Evolutionary conservation across 2,888 invertebrate genomes (phyloP).

Genomic region (Archips xylosteana): DNA sequence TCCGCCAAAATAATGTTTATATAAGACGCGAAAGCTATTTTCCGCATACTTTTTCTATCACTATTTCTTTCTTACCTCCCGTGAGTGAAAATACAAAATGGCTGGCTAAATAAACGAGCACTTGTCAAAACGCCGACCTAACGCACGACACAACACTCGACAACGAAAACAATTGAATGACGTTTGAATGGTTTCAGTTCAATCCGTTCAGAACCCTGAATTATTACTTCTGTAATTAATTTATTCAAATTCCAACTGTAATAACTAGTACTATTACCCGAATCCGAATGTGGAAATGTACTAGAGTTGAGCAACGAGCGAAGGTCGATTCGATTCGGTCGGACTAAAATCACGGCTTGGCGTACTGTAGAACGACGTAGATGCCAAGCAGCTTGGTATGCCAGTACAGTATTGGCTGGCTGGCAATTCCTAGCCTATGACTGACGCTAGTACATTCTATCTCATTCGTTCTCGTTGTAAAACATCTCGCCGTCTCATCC

Average conservation of each 20-base stretch:
- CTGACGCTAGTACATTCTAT: slow-evolving; percentile 52
- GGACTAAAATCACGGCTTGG: slow-evolving; percentile 46
- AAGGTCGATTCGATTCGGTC: slow-evolving; percentile 48
- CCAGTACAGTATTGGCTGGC: slow-evolving; percentile 52
- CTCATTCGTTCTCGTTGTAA: slow-evolving; percentile 56
- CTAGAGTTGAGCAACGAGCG: slow-evolving; percentile 16
- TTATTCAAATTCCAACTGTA: slow-evolving; percentile 60
- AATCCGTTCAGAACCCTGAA: slow-evolving; percentile 35
- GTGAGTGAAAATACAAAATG: slow-evolving; percentile 78
- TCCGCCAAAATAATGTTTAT: slow-evolving; percentile 25
- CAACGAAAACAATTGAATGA: slow-evolving; percentile 13
- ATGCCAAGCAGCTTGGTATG: slow-evolving; percentile 39
- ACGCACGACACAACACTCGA: slow-evolving; percentile 20
- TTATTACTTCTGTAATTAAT: slow-evolving; percentile 56
- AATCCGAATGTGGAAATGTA: slow-evolving; percentile 16
- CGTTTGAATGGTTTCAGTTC: slow-evolving; percentile 11
- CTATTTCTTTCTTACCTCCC: slow-evolving; percentile 49
- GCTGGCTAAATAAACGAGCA: slow-evolving; percentile 65
- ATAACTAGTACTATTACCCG: slow-evolving; percentile 51
- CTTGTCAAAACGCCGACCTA: slow-evolving; percentile 46
- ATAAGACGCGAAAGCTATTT: slow-evolving; percentile 58
- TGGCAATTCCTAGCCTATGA: slow-evolving; percentile 67
- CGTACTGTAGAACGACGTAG: slow-evolving; percentile 37
- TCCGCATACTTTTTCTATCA: slow-evolving; percentile 63
- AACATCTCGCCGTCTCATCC: slow-evolving; percentile 47